Evolutionary conservation across 1,140 invertebrate genomes (phyloP), one percentile per base, ranked within the genome.

Genomic region (Eubasilissa regina): DNA sequence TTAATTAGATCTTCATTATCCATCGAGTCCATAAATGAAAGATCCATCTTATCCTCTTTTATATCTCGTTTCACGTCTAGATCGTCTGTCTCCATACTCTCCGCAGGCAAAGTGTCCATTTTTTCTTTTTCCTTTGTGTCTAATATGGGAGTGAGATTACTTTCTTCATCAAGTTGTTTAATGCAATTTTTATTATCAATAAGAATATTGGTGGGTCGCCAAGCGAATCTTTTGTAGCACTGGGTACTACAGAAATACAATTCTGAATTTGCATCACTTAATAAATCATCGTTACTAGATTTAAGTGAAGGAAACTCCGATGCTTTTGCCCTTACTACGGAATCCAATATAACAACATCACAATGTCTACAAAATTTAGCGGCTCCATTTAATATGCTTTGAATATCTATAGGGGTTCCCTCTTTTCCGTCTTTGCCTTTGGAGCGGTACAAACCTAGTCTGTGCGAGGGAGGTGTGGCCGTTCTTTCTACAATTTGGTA

Each of bases 291-390:
- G 43, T 92, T 91, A 83, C 93, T 92, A 4, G 90, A 89, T 84
- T 93, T 92, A 81, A 92, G 91, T 72, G 91, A 90, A 72, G 94
- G 94, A 81, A 97, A 91, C 84, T 97, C 95, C 0, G 93, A 93
- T 7, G 93, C 92, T 88, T 94, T 96, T 83, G 96, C 97, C 78
- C 92, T 89, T 25, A 97, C 94, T 25, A 94, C 90, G 80, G 93
- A 94, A 86, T 94, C 95, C 66, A 96, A 88, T 82, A 98, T 95
- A 12, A 97, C 94, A 62, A 97, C 94, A 86, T 97, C 96, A 88
- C 97, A 98, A 84, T 97, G 95, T 44, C 94, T 91, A 87, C 97
- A 98, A 86, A 97, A 97, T 85, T 96, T 96, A 0, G 94, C 94
- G 8, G 93, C 93, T 55, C 96, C 95, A 85, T 97, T 96, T 13